A percentile compares a stretch with the other conserved stretches of the same genome.
Evolutionary conservation across 1,140 invertebrate species (phyloP).

Genomic region (Phortica variegata): DNA sequence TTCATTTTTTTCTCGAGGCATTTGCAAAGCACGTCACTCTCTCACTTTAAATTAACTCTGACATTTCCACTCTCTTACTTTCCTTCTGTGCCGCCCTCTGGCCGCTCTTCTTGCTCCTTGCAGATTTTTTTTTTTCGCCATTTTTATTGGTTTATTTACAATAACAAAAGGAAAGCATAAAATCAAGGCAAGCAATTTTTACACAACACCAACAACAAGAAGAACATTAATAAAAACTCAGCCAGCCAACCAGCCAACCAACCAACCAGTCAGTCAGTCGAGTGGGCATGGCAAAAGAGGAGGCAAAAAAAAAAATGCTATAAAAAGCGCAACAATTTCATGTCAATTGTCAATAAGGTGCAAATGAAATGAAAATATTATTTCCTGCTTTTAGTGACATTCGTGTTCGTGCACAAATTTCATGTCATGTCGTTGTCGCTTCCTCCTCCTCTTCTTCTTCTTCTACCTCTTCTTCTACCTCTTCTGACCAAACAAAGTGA

Average conservation of each 20-base stretch:
- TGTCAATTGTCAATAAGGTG: conserved; percentile 57
- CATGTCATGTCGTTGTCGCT: no score
- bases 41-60: no score
- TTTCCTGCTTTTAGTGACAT: conserved; percentile 8
- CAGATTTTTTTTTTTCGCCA: not conserved
- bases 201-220: not conserved
- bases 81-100: no score
- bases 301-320: conserved; percentile 12
- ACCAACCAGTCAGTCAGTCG: no score
- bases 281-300: no score
- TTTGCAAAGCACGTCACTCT: no score
- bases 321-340: conserved; percentile 28
- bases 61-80: no score
- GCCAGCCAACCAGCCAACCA: not conserved
- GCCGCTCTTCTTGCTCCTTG: no score
- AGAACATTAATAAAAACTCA: no score
- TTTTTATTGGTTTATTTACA: conserved; percentile 52
- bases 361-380: conserved; percentile 57
- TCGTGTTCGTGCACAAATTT: no score
- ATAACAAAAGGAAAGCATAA: conserved; percentile 42
- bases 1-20: no score
- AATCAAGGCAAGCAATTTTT: conserved; percentile 6
- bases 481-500: not conserved
- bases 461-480: not conserved
- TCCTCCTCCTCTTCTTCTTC: no score